These are phyloP conservation scores for Aphelinus atriplicis DNA, from an alignment of 1,140 invertebrate species.

Conservation along the genomic window DNA sequence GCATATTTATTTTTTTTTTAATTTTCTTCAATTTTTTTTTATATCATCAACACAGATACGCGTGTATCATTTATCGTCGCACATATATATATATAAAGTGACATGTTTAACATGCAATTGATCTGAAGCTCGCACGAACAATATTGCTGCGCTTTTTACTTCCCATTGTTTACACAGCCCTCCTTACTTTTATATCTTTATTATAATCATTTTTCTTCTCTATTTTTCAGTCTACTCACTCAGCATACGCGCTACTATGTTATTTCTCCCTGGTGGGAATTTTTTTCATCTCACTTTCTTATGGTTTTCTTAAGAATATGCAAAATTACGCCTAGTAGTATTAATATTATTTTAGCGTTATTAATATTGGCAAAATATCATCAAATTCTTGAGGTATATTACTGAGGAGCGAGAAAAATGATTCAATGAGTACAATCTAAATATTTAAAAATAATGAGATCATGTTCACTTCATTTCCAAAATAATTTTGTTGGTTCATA, in stretches of 20 bases:
- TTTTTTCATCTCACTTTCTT: conserved; percentile 17
- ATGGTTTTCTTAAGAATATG: conserved; percentile 23
- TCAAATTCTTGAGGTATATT: too few relatives aligned
- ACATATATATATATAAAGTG: conserved; percentile 53
- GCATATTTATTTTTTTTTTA: conserved; percentile 21
- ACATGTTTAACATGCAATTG: conserved; percentile 67
- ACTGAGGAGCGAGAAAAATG: too few relatives aligned
- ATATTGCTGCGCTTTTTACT: conserved; percentile 64
- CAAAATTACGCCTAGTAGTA: conserved; percentile 31
- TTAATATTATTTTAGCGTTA: background rate
- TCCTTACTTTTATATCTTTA: conserved; percentile 45
- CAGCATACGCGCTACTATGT: conserved; percentile 22
- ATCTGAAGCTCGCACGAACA: conserved; percentile 65
- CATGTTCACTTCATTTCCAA: too few relatives aligned
- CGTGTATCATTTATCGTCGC: conserved; percentile 46
- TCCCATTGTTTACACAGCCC: conserved; percentile 63
- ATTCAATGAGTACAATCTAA: too few relatives aligned
- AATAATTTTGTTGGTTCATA: too few relatives aligned
- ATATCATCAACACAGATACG: conserved; percentile 56
- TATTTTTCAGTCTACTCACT: conserved; percentile 42
- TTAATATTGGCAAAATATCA: too few relatives aligned
- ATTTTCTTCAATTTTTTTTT: conserved; percentile 34
- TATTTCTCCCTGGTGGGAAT: conserved; percentile 29
- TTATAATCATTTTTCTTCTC: conserved; percentile 41
- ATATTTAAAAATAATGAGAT: too few relatives aligned